Conservation (phyloP, 53 echinoderm and acorn worm species). For the Glandiceps talaboti region DNA sequence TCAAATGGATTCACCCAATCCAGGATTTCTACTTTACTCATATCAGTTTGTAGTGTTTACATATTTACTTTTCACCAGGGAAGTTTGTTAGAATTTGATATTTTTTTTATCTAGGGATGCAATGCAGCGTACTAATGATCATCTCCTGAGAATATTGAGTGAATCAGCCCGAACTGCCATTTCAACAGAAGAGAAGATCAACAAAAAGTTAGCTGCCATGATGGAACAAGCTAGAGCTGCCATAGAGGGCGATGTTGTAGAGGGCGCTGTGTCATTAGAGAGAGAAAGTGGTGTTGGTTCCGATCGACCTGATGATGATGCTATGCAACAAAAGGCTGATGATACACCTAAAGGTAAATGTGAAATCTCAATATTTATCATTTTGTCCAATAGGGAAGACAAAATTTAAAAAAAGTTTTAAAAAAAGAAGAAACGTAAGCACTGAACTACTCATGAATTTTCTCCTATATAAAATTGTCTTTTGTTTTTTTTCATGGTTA, state of each 20-base stretch:
- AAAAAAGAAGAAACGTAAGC: too few relatives aligned
- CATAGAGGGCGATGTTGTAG: background rate
- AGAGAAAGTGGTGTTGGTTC: conserved; percentile 16
- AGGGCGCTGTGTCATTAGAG: conserved; percentile 9
- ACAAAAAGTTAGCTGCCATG: conserved; percentile 39
- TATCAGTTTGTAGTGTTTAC: too few relatives aligned
- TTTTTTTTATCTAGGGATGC: conserved; percentile 25
- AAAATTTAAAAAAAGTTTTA: too few relatives aligned
- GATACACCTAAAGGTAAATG: background rate
- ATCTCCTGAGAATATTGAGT: conserved; percentile 62
- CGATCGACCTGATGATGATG: background rate
- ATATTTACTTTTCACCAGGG: too few relatives aligned
- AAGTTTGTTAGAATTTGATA: too few relatives aligned
- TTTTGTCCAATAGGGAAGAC: too few relatives aligned
- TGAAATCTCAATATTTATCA: too few relatives aligned
- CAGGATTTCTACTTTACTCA: too few relatives aligned
- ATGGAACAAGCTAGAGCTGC: conserved; percentile 9
- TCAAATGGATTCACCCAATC: too few relatives aligned
- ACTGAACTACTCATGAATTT: too few relatives aligned
- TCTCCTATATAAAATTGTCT: too few relatives aligned
- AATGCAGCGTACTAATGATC: conserved; percentile 70
- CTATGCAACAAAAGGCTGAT: background rate
- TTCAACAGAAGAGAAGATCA: conserved; percentile 86
- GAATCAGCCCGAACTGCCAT: conserved; percentile 62
- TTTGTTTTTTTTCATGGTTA: too few relatives aligned